Conservation (phyloP, 1,140 invertebrate genomes). For the Ceratosolen fusciceps region DNA sequence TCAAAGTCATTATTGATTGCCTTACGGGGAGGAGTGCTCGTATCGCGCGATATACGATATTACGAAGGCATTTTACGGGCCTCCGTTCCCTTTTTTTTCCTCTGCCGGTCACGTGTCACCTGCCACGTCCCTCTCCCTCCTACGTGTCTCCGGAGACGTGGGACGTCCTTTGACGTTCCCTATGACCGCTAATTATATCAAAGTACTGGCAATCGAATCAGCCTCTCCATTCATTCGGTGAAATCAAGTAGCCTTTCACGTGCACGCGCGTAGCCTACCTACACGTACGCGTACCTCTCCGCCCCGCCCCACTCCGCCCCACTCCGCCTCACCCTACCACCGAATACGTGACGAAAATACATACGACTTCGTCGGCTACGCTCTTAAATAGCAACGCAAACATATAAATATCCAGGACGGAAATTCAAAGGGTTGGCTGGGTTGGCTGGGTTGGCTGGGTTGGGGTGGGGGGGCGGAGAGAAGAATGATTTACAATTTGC, state of each 20-base stretch:
- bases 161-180: background rate
- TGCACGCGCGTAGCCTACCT: background rate
- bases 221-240: slow-evolving; percentile 9
- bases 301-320: no score
- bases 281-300: no score
- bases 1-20: background rate
- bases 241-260: slow-evolving; percentile 14
- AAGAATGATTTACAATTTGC: no score
- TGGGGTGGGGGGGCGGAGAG: no score
- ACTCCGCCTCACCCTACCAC: no score
- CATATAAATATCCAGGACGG: background rate
- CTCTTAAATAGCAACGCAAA: no score
- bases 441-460: no score
- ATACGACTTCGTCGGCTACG: background rate
- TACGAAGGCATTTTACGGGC: background rate
- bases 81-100: no score
- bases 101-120: no score
- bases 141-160: no score
- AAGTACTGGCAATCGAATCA: slow-evolving; percentile 11
- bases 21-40: background rate
- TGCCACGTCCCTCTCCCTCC: background rate
- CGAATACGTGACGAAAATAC: background rate
- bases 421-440: no score
- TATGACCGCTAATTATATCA: slow-evolving; percentile 23
- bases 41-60: background rate